Percentiles rank a stretch among this genome's conserved stretches.
These are phyloP conservation scores for Tinea trinotella DNA, from an alignment of 2,888 invertebrate species.

Conservation along the genomic window DNA sequence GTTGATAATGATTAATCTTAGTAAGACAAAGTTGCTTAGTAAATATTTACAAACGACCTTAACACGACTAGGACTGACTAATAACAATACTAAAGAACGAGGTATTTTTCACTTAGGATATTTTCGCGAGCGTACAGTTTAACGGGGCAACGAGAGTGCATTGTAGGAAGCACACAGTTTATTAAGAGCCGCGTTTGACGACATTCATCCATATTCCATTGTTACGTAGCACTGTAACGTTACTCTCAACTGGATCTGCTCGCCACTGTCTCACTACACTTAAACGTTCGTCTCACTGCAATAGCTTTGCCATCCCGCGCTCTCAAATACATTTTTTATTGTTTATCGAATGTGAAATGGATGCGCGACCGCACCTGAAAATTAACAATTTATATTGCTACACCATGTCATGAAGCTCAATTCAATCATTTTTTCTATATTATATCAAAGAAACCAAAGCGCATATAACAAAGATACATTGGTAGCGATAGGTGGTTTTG, in stretches of 20 bases:
- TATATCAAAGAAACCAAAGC: no score
- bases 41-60: constrained; percentile 14
- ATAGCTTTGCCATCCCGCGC: constrained; percentile 42
- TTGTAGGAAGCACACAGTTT: constrained; percentile 58
- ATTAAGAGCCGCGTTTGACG: constrained; percentile 31
- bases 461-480: no score
- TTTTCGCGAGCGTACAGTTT: constrained; percentile 27
- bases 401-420: constrained; percentile 10
- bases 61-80: constrained; percentile 5
- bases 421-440: no score
- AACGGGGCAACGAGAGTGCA: constrained; percentile 47
- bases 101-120: neutral
- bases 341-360: neutral
- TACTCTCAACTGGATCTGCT: constrained; percentile 57
- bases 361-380: constrained; percentile 13
- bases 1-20: constrained; percentile 34
- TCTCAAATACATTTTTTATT: constrained; percentile 58
- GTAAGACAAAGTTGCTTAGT: neutral
- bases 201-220: constrained; percentile 70
- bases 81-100: constrained; percentile 13
- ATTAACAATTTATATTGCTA: neutral
- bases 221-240: constrained; percentile 45
- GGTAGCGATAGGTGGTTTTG: no score
- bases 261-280: constrained; percentile 32
- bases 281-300: constrained; percentile 57